Conservation (phyloP, 2,797 vertebrate genomes). For the Eulemur albifrons region DNA sequence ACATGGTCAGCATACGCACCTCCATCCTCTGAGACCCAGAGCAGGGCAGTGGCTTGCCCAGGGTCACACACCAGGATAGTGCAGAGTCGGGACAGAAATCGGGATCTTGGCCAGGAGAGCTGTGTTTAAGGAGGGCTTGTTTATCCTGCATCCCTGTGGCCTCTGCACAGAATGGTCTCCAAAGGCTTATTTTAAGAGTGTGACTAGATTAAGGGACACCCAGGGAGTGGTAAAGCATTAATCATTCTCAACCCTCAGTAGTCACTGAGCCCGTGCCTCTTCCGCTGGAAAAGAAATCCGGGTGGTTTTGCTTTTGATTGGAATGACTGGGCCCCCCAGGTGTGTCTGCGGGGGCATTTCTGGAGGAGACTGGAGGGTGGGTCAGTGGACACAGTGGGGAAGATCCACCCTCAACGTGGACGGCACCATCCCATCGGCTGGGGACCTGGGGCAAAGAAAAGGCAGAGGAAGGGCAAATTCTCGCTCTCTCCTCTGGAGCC, state of each 20-base stretch:
- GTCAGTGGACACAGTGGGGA: background rate
- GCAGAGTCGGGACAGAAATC: background rate
- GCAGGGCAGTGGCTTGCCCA: background rate
- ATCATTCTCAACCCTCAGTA: background rate
- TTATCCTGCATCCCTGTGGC: background rate
- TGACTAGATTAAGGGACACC: background rate
- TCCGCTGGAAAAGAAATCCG: background rate
- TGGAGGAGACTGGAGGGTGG: background rate
- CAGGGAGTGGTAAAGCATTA: background rate
- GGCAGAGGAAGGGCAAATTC: background rate
- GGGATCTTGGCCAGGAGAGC: background rate
- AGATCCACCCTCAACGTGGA: background rate
- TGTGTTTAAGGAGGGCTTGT: background rate
- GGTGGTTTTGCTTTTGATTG: background rate
- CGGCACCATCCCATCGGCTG: background rate
- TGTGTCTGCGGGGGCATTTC: background rate
- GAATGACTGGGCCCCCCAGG: background rate
- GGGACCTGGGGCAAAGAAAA: background rate
- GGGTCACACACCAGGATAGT: background rate
- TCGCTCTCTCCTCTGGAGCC: background rate
- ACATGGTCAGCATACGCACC: background rate
- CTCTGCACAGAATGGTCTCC: background rate
- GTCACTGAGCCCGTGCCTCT: background rate
- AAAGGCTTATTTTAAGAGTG: background rate
- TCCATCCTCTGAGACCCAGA: background rate